Percentiles rank a stretch among this genome's conserved stretches.
These are phyloP conservation scores for Flabesymbios commensalis DNA, from an alignment of 2,888 invertebrate species.

Conservation along the genomic window DNA sequence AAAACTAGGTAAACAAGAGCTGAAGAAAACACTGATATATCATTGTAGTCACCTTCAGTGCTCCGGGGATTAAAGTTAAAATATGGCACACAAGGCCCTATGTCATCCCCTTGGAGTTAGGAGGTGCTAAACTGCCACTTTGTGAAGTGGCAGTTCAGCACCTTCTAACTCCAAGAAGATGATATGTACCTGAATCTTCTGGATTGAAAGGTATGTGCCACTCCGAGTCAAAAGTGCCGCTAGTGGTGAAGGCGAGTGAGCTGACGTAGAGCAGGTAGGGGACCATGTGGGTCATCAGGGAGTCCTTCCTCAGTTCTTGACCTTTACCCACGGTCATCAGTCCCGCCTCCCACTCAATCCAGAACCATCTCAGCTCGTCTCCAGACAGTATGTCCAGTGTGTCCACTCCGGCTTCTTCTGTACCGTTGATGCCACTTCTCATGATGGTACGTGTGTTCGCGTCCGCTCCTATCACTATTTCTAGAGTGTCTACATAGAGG, in stretches of 20 bases:
- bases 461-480: slow-evolving; percentile 10
- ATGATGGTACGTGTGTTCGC: slow-evolving; percentile 11
- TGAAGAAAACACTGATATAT: no score
- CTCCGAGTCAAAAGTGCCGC: neutral
- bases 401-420: neutral
- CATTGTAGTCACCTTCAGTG: no score
- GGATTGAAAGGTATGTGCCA: no score
- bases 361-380: slow-evolving; percentile 8
- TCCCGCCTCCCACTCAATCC: slow-evolving; percentile 9
- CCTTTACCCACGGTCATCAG: slow-evolving; percentile 1
- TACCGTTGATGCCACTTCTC: neutral
- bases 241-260: slow-evolving; percentile 1
- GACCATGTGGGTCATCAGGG: slow-evolving; percentile 4
- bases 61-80: no score
- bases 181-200: no score
- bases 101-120: no score
- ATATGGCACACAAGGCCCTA: no score
- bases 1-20: no score
- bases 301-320: neutral
- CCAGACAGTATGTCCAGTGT: slow-evolving; percentile 5
- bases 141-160: no score
- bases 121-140: no score
- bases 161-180: no score
- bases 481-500: no score
- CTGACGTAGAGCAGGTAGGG: neutral